phyloP scores from a whole-genome alignment of 2,888 invertebrate genomes.

The Sinohyriopsis cumingii region DNA sequence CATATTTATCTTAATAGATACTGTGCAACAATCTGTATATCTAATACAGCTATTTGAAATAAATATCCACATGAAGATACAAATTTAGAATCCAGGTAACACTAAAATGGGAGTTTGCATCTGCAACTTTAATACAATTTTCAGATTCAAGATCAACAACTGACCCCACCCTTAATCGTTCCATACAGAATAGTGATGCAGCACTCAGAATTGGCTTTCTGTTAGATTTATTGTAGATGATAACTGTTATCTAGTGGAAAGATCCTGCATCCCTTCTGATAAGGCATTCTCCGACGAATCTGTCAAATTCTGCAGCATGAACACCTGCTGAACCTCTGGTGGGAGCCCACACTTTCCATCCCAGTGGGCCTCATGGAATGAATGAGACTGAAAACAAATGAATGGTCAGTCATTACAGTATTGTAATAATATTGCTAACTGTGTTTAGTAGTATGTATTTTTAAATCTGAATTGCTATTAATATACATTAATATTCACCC shows the following conservation, averaged over 20 bases:
- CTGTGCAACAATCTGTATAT: too few species aligned
- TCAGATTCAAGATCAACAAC: too few species aligned
- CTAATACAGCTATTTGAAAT: too few species aligned
- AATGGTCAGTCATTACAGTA: background rate
- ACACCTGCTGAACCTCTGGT: conserved; percentile 47
- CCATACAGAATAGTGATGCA: too few species aligned
- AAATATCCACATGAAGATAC: too few species aligned
- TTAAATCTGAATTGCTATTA: too few species aligned
- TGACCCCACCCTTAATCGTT: too few species aligned
- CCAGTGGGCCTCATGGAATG: conserved; percentile 65
- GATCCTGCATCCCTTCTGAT: conserved; percentile 56
- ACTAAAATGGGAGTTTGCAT: too few species aligned
- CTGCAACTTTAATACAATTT: too few species aligned
- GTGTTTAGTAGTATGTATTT: background rate
- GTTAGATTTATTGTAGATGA: background rate
- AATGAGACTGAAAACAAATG: conserved; percentile 58
- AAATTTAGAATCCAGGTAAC: too few species aligned
- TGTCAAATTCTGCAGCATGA: conserved; percentile 45
- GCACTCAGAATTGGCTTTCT: background rate
- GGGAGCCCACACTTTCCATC: conserved; percentile 63
- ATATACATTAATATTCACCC: too few species aligned
- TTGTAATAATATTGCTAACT: background rate
- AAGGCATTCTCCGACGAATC: conserved; percentile 55
- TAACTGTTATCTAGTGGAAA: conserved; percentile 51
- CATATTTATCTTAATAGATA: too few species aligned